Percentiles rank a stretch among this genome's conserved stretches.
phyloP scores from a whole-genome alignment of 2,888 invertebrate genomes.

The Hirudinaria manillensis region DNA sequence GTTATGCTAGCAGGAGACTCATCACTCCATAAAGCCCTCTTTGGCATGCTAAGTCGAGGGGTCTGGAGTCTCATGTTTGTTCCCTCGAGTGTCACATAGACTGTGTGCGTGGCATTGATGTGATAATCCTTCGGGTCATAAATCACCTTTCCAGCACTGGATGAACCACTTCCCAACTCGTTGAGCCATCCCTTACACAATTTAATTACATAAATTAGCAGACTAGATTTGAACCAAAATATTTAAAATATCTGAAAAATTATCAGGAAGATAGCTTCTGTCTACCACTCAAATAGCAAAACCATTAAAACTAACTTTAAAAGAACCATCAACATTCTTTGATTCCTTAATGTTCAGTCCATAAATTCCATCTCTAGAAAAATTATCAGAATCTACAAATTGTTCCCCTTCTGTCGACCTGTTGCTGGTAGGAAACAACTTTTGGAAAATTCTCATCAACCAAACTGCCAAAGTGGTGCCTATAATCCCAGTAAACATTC shows the following conservation, averaged over 20 bases:
- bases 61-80: slow-evolving; percentile 62
- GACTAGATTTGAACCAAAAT: neutral
- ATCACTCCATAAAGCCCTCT: slow-evolving; percentile 34
- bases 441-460: neutral
- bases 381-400: slow-evolving; percentile 40
- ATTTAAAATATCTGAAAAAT: neutral
- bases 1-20: slow-evolving; percentile 61
- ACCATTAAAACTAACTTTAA: slow-evolving; percentile 43
- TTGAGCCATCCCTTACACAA: slow-evolving; percentile 63
- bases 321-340: slow-evolving; percentile 45
- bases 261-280: neutral
- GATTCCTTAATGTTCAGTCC: slow-evolving; percentile 44
- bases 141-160: slow-evolving; percentile 59
- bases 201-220: neutral
- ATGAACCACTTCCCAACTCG: slow-evolving; percentile 54
- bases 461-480: slow-evolving; percentile 42
- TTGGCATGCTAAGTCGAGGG: slow-evolving; percentile 33
- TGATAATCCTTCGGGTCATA: slow-evolving; percentile 66
- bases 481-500: slow-evolving; percentile 44
- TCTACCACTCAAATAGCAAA: neutral
- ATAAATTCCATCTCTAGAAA: slow-evolving; percentile 14
- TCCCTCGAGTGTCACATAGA: slow-evolving; percentile 69
- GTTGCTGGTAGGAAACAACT: slow-evolving; percentile 35
- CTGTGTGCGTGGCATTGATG: slow-evolving; percentile 67
- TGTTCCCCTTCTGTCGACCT: slow-evolving; percentile 39